These are phyloP conservation scores for Phlogophora meticulosa DNA, from an alignment of 2,888 invertebrate species.

Conservation along the genomic window DNA sequence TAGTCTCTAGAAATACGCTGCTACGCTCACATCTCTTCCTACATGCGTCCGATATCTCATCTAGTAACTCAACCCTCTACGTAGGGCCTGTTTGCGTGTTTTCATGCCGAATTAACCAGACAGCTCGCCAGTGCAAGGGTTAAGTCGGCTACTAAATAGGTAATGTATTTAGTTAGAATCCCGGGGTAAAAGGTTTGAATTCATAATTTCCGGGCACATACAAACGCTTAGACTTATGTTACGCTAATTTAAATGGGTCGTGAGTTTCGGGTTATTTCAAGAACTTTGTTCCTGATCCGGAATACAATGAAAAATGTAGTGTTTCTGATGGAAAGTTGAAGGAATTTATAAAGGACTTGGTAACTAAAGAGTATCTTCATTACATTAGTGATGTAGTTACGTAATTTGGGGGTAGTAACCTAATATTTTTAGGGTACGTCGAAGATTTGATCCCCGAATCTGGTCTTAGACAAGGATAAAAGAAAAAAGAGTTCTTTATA, in stretches of 20 bases:
- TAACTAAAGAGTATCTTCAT: not conserved
- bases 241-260: slow-evolving; percentile 65
- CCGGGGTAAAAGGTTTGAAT: slow-evolving; percentile 78
- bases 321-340: not conserved
- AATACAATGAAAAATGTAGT: slow-evolving; percentile 36
- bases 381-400: slow-evolving; percentile 4
- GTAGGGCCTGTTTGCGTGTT: slow-evolving; percentile 77
- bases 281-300: slow-evolving; percentile 36
- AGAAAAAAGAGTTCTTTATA: slow-evolving; percentile 23
- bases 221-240: slow-evolving; percentile 56
- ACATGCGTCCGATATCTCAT: slow-evolving; percentile 27
- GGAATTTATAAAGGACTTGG: slow-evolving; percentile 3
- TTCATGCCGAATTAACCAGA: slow-evolving; percentile 85
- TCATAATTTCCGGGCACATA: slow-evolving; percentile 74
- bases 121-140: slow-evolving; percentile 70
- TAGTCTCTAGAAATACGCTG: not conserved
- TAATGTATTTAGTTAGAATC: slow-evolving; percentile 81
- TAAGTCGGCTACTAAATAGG: slow-evolving; percentile 80
- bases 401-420: not conserved
- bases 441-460: not conserved
- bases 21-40: not conserved
- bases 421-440: too few relatives aligned
- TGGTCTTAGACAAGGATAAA: slow-evolving; percentile 23
- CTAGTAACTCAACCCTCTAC: slow-evolving; percentile 49
- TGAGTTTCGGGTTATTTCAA: slow-evolving; percentile 46